Evolutionary conservation across 2,888 invertebrate species (phyloP), one percentile per base, ranked within the genome.

Genomic region (Synergus itoensis): DNA sequence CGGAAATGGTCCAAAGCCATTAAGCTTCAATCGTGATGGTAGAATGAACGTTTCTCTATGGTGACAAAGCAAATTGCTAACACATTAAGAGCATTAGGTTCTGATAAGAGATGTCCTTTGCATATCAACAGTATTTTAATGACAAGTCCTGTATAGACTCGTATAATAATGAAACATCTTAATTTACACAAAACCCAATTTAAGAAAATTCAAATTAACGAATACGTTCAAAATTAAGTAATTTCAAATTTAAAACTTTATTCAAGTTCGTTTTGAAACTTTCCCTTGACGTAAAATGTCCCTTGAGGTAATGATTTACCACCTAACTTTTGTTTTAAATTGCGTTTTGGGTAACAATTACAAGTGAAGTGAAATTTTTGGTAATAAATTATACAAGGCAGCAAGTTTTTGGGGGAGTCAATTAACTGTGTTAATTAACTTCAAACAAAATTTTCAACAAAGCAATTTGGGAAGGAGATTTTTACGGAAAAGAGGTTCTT

Each of bases 21-120:
- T 76, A 76, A 76, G 76, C 76, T 76, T 76, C 62, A 76, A 63
- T 76, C 76, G 28, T 62, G 62, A 62, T 18, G 28, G 76, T 57
- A 41, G 53, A 63, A 62, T 76, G 63, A 62, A 76, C 63, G 28
- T 62, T 62, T 21, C 62, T 43, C 62, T 43, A 57, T 40, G 53
- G 73, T 53, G 73, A 36, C 73, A 53, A 73, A 73, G 76, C 63
- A 76, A 76, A 76, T 76, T 76, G 76, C 16, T 28, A 41, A 41
- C 45, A 62, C 45, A 63, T 45, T 76, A 63, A 36, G 63, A 76
- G 76, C 60, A 63, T 63, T 76, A 57, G 76, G 76, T 57, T 63
- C 45, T 62, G 76, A 76, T 76, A 76, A 60, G 40, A 73, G 53
- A 53, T 53, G 73, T n/a, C 11, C 73, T 73, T 73, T 40, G 36